These are phyloP conservation scores for Eupithecia subfuscata DNA, from an alignment of 2,888 invertebrate species.

Conservation along the genomic window DNA sequence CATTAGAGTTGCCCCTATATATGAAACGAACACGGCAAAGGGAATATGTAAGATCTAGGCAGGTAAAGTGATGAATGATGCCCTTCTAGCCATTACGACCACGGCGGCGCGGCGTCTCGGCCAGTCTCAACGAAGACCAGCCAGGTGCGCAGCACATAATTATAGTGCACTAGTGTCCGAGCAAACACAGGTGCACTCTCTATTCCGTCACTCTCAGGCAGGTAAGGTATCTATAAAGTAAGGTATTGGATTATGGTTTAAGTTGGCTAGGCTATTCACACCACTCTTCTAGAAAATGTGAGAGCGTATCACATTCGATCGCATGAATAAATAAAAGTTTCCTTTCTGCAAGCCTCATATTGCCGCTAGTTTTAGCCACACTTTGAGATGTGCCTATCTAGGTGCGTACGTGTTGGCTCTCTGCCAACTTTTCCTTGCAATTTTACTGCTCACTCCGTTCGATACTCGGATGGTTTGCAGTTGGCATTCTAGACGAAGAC, in stretches of 20 bases:
- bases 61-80: background rate
- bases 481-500: constrained; percentile 66
- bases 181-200: too few species aligned
- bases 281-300: constrained; percentile 33
- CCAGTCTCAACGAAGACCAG: too few species aligned
- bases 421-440: constrained; percentile 76
- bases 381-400: constrained; percentile 14
- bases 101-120: too few species aligned
- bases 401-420: constrained; percentile 59
- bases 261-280: background rate
- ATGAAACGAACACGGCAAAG: background rate
- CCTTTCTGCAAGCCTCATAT: constrained; percentile 70
- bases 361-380: constrained; percentile 42
- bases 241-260: background rate
- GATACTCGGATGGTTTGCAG: constrained; percentile 70
- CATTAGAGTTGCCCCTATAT: background rate
- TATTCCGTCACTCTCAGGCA: background rate
- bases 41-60: background rate
- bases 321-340: constrained; percentile 72
- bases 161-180: too few species aligned
- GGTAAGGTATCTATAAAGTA: background rate
- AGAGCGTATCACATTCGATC: constrained; percentile 59
- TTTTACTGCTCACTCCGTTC: constrained; percentile 66
- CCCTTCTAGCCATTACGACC: too few species aligned
- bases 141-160: too few species aligned